Evolutionary conservation across 1,140 invertebrate species (phyloP).

Genomic region (Coptotermes formosanus): DNA sequence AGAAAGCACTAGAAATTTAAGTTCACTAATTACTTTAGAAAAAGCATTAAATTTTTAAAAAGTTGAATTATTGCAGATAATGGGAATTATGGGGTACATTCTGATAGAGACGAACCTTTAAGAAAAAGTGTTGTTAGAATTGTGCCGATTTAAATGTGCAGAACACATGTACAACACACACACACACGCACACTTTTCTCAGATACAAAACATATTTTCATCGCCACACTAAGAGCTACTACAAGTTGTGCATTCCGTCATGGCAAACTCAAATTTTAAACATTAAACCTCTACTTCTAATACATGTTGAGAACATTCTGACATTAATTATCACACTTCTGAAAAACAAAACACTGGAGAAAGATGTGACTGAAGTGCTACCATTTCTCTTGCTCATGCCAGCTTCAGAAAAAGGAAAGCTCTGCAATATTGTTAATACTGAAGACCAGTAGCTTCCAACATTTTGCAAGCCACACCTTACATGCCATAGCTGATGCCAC

Average conservation of each 20-base stretch:
- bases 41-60: not conserved
- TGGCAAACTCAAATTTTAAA: not conserved
- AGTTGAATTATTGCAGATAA: too few relatives aligned
- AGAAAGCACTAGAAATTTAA: not conserved
- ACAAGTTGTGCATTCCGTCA: not conserved
- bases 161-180: not conserved
- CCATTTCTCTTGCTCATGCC: constrained; percentile 14
- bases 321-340: not conserved
- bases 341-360: not conserved
- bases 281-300: not conserved
- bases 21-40: too few relatives aligned
- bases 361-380: constrained; percentile 2
- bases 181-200: not conserved
- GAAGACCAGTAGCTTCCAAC: not conserved
- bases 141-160: not conserved
- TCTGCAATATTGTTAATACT: not conserved
- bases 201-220: not conserved
- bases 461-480: not conserved
- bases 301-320: not conserved
- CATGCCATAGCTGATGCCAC: not conserved
- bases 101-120: too few relatives aligned
- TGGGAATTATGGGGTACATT: too few relatives aligned
- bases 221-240: not conserved
- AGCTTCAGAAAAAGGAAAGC: constrained; percentile 3
- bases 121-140: too few relatives aligned